Evolutionary conservation across 92 coral and sea anemone genomes (phyloP).

Genomic region (Galaxea fascicularis): DNA sequence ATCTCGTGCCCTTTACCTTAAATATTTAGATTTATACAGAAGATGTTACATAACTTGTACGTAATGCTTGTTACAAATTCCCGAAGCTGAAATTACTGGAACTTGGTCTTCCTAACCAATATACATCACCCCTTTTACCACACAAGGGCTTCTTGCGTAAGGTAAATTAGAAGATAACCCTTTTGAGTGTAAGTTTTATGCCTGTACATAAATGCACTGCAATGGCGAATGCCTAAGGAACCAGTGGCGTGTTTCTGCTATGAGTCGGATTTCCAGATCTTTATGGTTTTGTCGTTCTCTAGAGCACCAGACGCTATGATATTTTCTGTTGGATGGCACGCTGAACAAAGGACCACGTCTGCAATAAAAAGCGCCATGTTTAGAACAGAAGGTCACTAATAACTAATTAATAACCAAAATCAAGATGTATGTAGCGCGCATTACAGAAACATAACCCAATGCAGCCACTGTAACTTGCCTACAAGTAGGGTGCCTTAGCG

Average conservation of each 20-base stretch:
- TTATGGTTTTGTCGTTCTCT: conserved; percentile 96
- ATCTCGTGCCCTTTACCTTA: neutral
- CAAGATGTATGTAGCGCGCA: no score
- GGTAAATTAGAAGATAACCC: neutral
- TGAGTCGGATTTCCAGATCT: conserved; percentile 98
- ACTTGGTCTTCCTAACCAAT: neutral
- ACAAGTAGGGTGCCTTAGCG: no score
- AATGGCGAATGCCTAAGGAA: neutral
- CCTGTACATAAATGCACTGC: conserved; percentile 6
- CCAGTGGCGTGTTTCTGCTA: conserved; percentile 26
- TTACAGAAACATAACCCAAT: no score
- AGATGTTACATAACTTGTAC: no score
- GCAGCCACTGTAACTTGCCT: no score
- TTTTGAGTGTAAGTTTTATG: neutral
- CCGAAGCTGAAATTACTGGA: neutral
- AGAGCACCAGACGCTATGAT: conserved; percentile 98
- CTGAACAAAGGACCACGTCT: conserved; percentile 98
- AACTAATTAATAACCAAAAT: no score
- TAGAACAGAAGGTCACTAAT: neutral
- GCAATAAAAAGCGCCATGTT: neutral
- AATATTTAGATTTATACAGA: neutral
- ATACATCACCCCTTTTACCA: no score
- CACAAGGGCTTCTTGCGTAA: neutral
- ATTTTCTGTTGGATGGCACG: conserved; percentile 98
- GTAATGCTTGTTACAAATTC: neutral